Evolutionary conservation across 2,113 vertebrate species (phyloP), one percentile per base, ranked within the genome.

Genomic region (Pionites leucogaster): DNA sequence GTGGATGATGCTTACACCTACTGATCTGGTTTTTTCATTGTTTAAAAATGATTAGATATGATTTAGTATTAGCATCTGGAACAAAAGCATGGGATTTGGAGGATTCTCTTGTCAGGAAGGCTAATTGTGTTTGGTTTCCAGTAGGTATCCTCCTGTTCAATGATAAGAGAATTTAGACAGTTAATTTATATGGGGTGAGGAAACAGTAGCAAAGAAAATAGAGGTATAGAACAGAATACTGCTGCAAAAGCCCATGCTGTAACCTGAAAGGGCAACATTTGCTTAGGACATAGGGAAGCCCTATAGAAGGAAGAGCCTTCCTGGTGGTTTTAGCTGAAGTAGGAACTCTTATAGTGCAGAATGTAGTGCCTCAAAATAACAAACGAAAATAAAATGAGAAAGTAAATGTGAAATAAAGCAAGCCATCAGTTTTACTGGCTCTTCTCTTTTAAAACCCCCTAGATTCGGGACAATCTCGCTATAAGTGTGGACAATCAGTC

Each of bases 391-490:
- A 22, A 59, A 84, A 24, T 27, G 3, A 17, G 70, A 37, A 71
- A 28, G 5, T 8, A 37, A 11, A 11, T 25, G 16, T 8, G 13
- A 50, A 69, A 67, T 49, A 50, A 72, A 33, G 13, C 49, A 50
- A 80, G 14, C 16, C 33, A 2, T 20, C 24, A 7, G 17, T 42
- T 75, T 80, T 47, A 20, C 44, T 79, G 82, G 60, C 15, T 3
- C 6, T 41, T 2, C 91, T 82, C 72, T 88, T 50, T 95, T 62
- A 96, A 79, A 84, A 53, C 82, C 41, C 6, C 6, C 95, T 85
- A 99, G 99, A 99, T 99, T 96, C 98, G 99, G 97, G 99, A 99
- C 97, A 99, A 99, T 94, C 98, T 99, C 11, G 99, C 99, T 41
- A 98, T 99, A 91, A 99, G 99, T 64, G 95, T 98, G 95, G 99